A percentile compares a stretch with the other conserved stretches of the same genome.
phyloP scores from a whole-genome alignment of 2,888 invertebrate genomes.

The Leptura quadrifasciata region DNA sequence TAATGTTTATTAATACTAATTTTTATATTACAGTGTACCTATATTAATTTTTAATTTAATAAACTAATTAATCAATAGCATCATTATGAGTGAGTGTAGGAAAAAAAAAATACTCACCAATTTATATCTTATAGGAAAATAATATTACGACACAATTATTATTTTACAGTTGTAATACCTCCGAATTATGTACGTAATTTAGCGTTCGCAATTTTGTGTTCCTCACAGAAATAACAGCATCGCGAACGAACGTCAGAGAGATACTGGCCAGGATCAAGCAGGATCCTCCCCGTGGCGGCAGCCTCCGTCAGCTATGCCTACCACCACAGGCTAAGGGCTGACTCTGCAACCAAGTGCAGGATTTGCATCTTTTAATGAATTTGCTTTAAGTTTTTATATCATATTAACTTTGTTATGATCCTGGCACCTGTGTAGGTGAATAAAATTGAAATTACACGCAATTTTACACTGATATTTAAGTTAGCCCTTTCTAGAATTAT shows the following conservation, averaged over 20 bases:
- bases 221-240: constrained; percentile 30
- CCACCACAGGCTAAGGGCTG: constrained; percentile 15
- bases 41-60: background rate
- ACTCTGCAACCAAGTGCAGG: constrained; percentile 13
- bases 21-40: no score
- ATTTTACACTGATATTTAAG: no score
- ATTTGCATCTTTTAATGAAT: background rate
- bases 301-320: constrained; percentile 59
- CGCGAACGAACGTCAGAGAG: constrained; percentile 60
- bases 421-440: no score
- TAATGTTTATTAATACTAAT: no score
- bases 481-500: no score
- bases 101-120: background rate
- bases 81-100: background rate
- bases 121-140: background rate
- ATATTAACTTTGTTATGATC: no score
- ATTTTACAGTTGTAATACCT: background rate
- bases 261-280: constrained; percentile 67
- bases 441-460: no score
- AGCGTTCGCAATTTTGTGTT: constrained; percentile 19
- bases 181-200: constrained; percentile 1
- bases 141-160: background rate
- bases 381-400: no score
- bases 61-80: background rate
- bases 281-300: constrained; percentile 66